phyloP scores from a whole-genome alignment of 2,888 invertebrate genomes.

The Seira musarum region DNA sequence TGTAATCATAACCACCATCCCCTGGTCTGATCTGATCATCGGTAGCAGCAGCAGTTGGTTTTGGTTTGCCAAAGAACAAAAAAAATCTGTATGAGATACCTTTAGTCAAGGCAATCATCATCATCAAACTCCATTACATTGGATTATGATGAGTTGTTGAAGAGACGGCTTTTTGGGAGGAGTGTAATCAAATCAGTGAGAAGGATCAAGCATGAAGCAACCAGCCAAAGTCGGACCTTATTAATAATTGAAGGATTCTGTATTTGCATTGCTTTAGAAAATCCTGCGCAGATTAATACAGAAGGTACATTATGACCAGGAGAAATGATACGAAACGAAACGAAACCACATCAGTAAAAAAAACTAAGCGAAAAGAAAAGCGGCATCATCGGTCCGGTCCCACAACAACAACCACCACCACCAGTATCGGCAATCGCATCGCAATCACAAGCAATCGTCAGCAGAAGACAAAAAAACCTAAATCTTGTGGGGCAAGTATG shows the following conservation, averaged over 20 bases:
- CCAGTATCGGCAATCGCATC: conserved; percentile 1
- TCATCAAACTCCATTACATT: conserved; percentile 59
- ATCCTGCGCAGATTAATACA: conserved; percentile 16
- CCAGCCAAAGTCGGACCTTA: conserved; percentile 59
- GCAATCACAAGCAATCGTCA: conserved; percentile 7
- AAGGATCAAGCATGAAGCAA: conserved; percentile 48
- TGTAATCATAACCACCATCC: neutral
- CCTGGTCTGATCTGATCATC: conserved; percentile 3
- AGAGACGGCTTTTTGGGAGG: conserved; percentile 62
- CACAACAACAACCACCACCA: conserved; percentile 29
- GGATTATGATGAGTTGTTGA: conserved; percentile 60
- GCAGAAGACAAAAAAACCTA: conserved; percentile 12
- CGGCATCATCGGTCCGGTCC: conserved; percentile 33
- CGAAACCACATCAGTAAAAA: too few species aligned
- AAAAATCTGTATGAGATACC: conserved; percentile 39
- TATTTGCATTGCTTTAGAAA: conserved; percentile 45
- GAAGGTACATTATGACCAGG: conserved; percentile 56
- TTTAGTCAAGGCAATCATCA: conserved; percentile 58
- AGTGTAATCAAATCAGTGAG: conserved; percentile 61
- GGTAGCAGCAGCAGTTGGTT: conserved; percentile 21
- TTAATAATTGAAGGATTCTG: conserved; percentile 59
- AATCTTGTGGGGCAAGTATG: conserved; percentile 19
- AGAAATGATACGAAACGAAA: conserved; percentile 31
- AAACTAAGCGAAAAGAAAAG: conserved; percentile 24
- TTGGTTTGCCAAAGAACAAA: conserved; percentile 13